phyloP scores from a whole-genome alignment of 2,888 invertebrate species.

The Cerceris ruficornis region DNA sequence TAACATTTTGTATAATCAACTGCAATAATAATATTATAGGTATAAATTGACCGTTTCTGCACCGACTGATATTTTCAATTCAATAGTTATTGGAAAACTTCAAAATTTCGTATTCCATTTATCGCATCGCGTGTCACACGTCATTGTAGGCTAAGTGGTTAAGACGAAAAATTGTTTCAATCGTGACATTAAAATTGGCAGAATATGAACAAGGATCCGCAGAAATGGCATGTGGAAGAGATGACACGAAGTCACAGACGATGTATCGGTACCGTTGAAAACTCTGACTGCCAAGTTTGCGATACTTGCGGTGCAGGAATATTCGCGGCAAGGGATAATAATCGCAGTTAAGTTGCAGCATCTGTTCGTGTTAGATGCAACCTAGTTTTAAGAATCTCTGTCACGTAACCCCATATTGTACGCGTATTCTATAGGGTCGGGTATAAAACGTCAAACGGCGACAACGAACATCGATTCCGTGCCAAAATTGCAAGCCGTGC shows the following conservation, averaged over 20 bases:
- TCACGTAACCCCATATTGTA: conserved; percentile 5
- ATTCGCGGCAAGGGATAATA: conserved; percentile 23
- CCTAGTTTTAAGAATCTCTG: conserved; percentile 33
- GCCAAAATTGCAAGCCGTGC: conserved; percentile 23
- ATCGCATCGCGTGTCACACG: no score
- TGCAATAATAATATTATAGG: no score
- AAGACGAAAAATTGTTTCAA: no score
- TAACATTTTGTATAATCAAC: no score
- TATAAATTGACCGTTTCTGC: no score
- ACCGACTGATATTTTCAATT: no score
- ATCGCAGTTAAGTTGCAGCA: conserved; percentile 25
- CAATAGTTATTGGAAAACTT: no score
- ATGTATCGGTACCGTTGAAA: conserved; percentile 32
- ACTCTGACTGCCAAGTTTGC: conserved; percentile 29
- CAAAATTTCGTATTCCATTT: no score
- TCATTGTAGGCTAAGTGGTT: no score
- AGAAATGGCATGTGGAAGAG: conserved; percentile 7
- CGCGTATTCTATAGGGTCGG: conserved; percentile 13
- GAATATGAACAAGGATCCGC: no score
- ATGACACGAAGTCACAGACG: background rate
- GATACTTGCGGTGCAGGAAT: conserved; percentile 5
- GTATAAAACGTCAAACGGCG: conserved; percentile 41
- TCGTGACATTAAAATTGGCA: no score
- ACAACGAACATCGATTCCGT: conserved; percentile 24
- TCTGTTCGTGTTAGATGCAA: conserved; percentile 27